Percentiles rank a stretch among this genome's conserved stretches.
phyloP scores from a whole-genome alignment of 2,888 invertebrate genomes.

The Tenthredo mesomela region DNA sequence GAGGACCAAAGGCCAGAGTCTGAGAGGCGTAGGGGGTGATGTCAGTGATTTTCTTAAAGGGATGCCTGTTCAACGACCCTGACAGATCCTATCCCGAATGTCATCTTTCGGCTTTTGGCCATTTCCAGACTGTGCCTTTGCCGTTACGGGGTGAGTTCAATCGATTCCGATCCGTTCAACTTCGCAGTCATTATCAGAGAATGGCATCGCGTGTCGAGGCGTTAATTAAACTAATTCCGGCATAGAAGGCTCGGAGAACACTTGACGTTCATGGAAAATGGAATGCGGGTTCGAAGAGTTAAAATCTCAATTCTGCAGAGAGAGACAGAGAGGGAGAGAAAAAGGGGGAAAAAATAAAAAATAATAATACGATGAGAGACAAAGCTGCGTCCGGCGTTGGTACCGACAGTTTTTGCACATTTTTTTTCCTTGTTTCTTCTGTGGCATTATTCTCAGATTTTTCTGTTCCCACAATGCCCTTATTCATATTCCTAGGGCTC shows the following conservation, averaged over 20 bases:
- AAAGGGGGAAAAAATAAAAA: background rate
- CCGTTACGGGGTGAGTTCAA: conserved; percentile 8
- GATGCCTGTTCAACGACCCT: conserved; percentile 23
- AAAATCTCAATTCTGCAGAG: conserved; percentile 2
- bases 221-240: conserved; percentile 35
- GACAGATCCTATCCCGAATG: conserved; percentile 21
- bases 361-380: conserved; percentile 6
- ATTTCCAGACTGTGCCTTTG: background rate
- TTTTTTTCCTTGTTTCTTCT: background rate
- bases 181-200: conserved; percentile 30
- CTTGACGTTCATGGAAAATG: conserved; percentile 24
- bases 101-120: conserved; percentile 22
- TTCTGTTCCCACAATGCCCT: background rate
- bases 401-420: background rate
- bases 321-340: background rate
- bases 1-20: background rate
- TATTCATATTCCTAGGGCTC: background rate
- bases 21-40: background rate
- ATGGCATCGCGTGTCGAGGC: conserved; percentile 31
- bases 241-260: background rate
- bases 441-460: background rate
- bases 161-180: conserved; percentile 21
- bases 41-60: conserved; percentile 24
- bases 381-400: background rate
- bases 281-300: background rate